Percentiles rank a stretch among this genome's conserved stretches.
These are phyloP conservation scores for Zingel zingel DNA, from an alignment of 2,113 vertebrate species.

Conservation along the genomic window DNA sequence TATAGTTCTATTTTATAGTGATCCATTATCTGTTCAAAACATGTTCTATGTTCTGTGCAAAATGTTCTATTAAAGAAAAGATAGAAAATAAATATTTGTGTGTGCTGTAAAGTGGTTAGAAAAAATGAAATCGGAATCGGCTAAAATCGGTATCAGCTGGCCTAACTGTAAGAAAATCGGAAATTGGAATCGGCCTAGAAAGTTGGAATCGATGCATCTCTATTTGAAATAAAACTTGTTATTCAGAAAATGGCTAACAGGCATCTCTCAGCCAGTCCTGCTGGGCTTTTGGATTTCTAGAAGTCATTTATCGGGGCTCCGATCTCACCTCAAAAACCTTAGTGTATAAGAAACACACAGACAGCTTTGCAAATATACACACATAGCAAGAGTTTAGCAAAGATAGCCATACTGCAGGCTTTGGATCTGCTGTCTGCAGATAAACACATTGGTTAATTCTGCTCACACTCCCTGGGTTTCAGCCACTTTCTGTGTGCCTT, in stretches of 20 bases:
- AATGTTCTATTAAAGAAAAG: no score
- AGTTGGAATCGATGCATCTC: no score
- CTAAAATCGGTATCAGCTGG: no score
- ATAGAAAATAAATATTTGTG: no score
- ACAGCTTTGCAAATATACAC: constrained; percentile 65
- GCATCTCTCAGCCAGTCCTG: constrained; percentile 63
- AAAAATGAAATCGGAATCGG: no score
- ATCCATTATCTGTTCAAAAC: no score
- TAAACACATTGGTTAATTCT: constrained; percentile 54
- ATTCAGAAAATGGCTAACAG: constrained; percentile 75
- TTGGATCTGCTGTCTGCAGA: constrained; percentile 45
- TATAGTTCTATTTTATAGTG: no score
- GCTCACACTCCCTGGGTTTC: constrained; percentile 39
- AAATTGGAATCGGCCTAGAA: no score
- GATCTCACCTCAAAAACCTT: constrained; percentile 77
- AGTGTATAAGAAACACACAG: constrained; percentile 63
- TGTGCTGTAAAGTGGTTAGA: no score
- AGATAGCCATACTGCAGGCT: constrained; percentile 63
- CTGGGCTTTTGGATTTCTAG: constrained; percentile 61
- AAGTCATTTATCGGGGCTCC: constrained; percentile 66
- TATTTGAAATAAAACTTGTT: constrained; percentile 75
- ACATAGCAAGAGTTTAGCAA: constrained; percentile 50
- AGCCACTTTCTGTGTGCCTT: constrained; percentile 29
- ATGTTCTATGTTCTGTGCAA: no score
- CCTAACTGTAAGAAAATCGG: no score